Percentiles rank a stretch among this genome's conserved stretches.
Conservation (phyloP, 2,888 invertebrate genomes). For the Branchinecta sandiegonensis region DNA sequence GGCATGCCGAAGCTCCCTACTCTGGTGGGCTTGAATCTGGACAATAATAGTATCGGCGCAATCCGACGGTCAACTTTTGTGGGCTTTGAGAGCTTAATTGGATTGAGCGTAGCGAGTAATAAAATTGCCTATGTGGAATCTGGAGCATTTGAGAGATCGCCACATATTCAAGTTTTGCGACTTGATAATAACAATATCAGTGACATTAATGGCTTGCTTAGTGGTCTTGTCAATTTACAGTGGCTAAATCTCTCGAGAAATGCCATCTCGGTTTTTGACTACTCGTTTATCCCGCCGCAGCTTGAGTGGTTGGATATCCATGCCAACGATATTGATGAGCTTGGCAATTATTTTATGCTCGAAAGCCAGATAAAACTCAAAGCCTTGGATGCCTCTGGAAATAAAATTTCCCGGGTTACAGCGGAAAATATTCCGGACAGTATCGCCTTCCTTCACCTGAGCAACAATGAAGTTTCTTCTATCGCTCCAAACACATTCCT, state of each 20-base stretch:
- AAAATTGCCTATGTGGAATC: conserved; percentile 61
- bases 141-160: conserved; percentile 59
- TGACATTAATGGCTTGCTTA: conserved; percentile 33
- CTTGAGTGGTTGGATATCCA: conserved; percentile 68
- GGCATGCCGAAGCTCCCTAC: conserved; percentile 58
- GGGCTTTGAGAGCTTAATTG: conserved; percentile 59
- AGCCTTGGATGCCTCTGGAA: conserved; percentile 53
- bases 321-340: conserved; percentile 50
- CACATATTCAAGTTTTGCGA: conserved; percentile 61
- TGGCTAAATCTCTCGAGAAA: conserved; percentile 71
- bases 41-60: conserved; percentile 67
- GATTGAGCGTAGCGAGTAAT: conserved; percentile 67
- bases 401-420: conserved; percentile 50
- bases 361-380: conserved; percentile 31
- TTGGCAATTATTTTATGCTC: conserved; percentile 32
- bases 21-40: conserved; percentile 51
- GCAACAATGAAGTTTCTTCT: conserved; percentile 54
- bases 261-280: conserved; percentile 62
- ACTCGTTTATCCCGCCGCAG: conserved; percentile 56
- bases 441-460: conserved; percentile 53
- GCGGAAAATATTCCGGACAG: conserved; percentile 56
- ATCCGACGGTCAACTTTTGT: conserved; percentile 63
- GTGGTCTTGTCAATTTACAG: conserved; percentile 42
- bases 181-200: conserved; percentile 50
- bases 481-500: conserved; percentile 54